Evolutionary conservation across 2,113 vertebrate species (phyloP).

Genomic region (Sebastes schlegelii): DNA sequence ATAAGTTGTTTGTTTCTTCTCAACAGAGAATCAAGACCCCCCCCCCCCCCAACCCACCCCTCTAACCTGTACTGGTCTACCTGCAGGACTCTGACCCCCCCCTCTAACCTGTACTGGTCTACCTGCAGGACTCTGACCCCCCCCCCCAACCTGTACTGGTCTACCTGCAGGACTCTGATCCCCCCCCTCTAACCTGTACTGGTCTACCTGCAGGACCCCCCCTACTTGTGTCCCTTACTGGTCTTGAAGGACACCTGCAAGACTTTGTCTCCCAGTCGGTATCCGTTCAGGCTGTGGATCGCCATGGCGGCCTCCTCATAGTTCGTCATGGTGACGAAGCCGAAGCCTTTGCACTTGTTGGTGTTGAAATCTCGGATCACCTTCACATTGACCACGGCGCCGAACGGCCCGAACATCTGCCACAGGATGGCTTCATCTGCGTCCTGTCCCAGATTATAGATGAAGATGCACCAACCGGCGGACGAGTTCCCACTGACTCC

Average conservation of each 20-base stretch:
- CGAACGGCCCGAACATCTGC: constrained; percentile 99
- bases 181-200: background rate
- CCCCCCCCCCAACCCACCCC: too few species aligned
- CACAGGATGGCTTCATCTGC: constrained; percentile 97
- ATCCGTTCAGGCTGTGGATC: constrained; percentile 97
- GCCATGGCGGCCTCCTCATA: constrained; percentile 99
- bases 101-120: too few species aligned
- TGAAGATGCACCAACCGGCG: constrained; percentile 98
- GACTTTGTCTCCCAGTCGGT: constrained; percentile 97
- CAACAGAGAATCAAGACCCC: background rate
- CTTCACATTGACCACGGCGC: constrained; percentile 97
- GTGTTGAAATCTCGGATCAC: constrained; percentile 99
- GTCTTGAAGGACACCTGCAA: constrained; percentile 99
- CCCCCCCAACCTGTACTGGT: too few species aligned
- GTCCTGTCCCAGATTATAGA: constrained; percentile 98
- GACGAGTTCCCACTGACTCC: constrained; percentile 88
- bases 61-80: too few species aligned
- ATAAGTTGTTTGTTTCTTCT: too few species aligned
- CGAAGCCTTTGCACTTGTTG: constrained; percentile 99
- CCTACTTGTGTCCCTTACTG: constrained; percentile 97
- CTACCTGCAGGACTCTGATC: too few species aligned
- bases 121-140: too few species aligned
- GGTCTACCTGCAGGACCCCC: too few species aligned
- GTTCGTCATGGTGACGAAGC: constrained; percentile 99
- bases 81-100: too few species aligned